Base-by-base conservation (phyloP, 2,113 vertebrate species). In the Pangasianodon gigas region DNA sequence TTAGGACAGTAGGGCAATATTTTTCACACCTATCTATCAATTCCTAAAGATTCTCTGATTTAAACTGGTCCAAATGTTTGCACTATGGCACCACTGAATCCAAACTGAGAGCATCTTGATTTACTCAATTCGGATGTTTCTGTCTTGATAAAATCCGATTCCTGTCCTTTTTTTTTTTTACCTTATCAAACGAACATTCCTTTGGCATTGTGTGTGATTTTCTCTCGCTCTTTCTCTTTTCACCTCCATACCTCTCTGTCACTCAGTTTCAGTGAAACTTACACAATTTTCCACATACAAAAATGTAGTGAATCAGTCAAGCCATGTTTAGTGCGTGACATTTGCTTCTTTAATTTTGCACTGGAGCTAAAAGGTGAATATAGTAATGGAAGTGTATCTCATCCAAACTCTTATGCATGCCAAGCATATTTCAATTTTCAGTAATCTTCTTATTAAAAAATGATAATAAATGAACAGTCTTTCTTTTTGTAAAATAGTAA, bases 111-210 rank as follows among this genome's bases (percentile, higher is more conserved):
- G 10, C 11, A 1, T 18, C 13, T n/a, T 2, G 9, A 81, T 24
- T 58, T 37, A 37, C 24, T 83, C n/a, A 7, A 37, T 58, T 24
- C 2, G 0, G 7, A 19, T 19, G 18, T 32, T 6, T 26, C 37
- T 54, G 16, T 82, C 48, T 54, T 32, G 79, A 4, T 54, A 32
- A 54, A 82, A 54, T 80, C 24, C 3, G n/a, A 83, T 56, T 9
- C n/a, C 32, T 37, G 5, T 44, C n/a, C 51, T 16, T 52, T 52
- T 32, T 51, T 51, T n/a, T 51, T n/a, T 51, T 10, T 26, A 37
- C 14, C n/a, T 82, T 80, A 80, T 80, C 77, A 80, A 79, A 80
- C 52, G 26, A 29, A 67, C 84, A 67, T 67, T 85, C 41, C 58
- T 18, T 65, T 67, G 21, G 58, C 58, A 65, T n/a, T 32, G 79